Base-by-base conservation (phyloP, 2,888 invertebrate species). In the Chaetoderma sp. region DNA sequence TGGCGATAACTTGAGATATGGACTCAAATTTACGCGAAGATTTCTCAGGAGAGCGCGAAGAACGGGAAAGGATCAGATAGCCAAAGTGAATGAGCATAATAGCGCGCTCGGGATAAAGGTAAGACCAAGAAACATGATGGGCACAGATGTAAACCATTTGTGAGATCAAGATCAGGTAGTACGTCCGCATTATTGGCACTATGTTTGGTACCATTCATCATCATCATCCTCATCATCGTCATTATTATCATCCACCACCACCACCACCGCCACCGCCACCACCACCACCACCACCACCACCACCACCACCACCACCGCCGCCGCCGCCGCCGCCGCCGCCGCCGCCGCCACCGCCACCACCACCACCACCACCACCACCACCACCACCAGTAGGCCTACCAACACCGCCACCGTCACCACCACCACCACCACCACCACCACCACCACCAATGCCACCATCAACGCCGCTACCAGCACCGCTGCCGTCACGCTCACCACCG, bases 1-100 rank as follows among this genome's bases (percentile, higher is more conserved):
- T 88, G 95, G 95, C 28, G 96, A 97, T 88, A 97, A 97, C 88
- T 94, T 97, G 83, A 94, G 93, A 67, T 97, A 94, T 87, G 97
- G 96, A n/a, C 93, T 94, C 87, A 92, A 93, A 87, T 95, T 96
- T 88, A 93, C 95, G 78, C 89, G 95, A 64, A 94, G 95, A 85
- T 96, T 97, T 87, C 94, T 97, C 66, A 95, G 96, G 86, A 95
- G 96, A 86, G 94, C 95, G 0, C 95, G 95, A 60, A 95, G 96
- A 86, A 89, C 94, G 60, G 95, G 94, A 32, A 91, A 80, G 54
- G 83, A 84, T 47, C 74, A 81, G 5, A 65, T 81, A 36, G 82
- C 78, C 1, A 76, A 74, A 54, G 78, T 84, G 21, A 83, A 85
- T 62, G 74, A 79, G 63, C 86, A 86, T 71, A 86, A 86, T 71